These are phyloP conservation scores for Gorsachius magnificus DNA, from an alignment of 2,797 vertebrate genomes.

Conservation along the genomic window DNA sequence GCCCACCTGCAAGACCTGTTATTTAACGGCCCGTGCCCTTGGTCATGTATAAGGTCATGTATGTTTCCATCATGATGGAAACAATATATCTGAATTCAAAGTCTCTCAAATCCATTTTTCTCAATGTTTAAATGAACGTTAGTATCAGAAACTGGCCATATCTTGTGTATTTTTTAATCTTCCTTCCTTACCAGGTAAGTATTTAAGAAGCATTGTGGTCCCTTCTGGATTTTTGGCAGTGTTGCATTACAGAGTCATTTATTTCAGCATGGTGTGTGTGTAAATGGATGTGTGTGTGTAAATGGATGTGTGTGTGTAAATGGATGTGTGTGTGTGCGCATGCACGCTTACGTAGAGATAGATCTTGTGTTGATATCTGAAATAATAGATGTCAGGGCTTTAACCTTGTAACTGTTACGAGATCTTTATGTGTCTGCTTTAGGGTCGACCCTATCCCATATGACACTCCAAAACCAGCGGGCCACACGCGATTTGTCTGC, in stretches of 20 bases:
- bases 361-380: slow-evolving; percentile 24
- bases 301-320: neutral
- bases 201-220: neutral
- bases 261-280: neutral
- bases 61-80: no score
- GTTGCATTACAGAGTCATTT: neutral
- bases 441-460: slow-evolving; percentile 93
- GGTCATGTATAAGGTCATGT: neutral
- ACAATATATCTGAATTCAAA: neutral
- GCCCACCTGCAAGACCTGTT: neutral
- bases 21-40: neutral
- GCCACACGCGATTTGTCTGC: slow-evolving; percentile 97
- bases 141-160: neutral
- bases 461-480: slow-evolving; percentile 93
- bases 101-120: neutral
- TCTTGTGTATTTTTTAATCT: neutral
- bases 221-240: neutral
- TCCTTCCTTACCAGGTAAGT: slow-evolving; percentile 50
- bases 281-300: neutral
- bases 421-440: slow-evolving; percentile 80
- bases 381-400: slow-evolving; percentile 51
- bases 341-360: neutral
- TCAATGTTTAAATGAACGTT: neutral
- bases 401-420: slow-evolving; percentile 71
- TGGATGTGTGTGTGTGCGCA: neutral